Base-by-base conservation (phyloP, 2,797 vertebrate genomes). In the Gambelia wislizenii region DNA sequence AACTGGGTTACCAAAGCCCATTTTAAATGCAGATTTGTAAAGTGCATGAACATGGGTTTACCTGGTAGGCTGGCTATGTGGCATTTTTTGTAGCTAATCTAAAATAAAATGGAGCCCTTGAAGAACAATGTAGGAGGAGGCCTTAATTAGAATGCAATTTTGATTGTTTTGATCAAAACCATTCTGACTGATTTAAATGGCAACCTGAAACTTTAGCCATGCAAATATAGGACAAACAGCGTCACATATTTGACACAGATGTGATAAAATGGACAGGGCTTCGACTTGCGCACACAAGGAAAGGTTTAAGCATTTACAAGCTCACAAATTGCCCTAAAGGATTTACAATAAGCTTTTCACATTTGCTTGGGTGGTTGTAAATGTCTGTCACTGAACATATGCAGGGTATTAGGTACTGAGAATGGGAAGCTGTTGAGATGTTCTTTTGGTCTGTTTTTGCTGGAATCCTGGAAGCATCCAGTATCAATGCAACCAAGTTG, bases 1-100 rank as follows among this genome's bases (percentile, higher is more conserved):
- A 91, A 86, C 84, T 89, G 84, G 87, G 92, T 89, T 91, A 92
- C 22, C 18, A 88, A 92, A 87, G 69, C 84, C 86, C 75, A 89
- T 96, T 94, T 93, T 78, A 70, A 6, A 88, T 88, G 83, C 64
- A 79, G 87, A 72, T 72, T 89, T 44, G 49, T 85, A n/a, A 70
- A 79, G 78, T 44, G 49, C 39, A 79, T 79, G 61, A 78, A 72
- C 33, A 79, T 54, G 13, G n/a, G 39, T 39, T 0, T 67, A 77
- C 30, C 27, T 84, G n/a, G 12, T 44, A 77, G 64, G 27, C 27
- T 84, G 64, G 27, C 27, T 76, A n/a, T 83, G 42, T 36, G 13
- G 27, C 22, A 42, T 47, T 74, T 13, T 64, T 49, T 56, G 47
- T 49, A 47, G 39, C 39, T 59, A 39, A 52, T 70, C 25, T 54